Percentiles rank a stretch among this genome's conserved stretches.
phyloP scores from a whole-genome alignment of 2,888 invertebrate species.

The Machimus rusticus region DNA sequence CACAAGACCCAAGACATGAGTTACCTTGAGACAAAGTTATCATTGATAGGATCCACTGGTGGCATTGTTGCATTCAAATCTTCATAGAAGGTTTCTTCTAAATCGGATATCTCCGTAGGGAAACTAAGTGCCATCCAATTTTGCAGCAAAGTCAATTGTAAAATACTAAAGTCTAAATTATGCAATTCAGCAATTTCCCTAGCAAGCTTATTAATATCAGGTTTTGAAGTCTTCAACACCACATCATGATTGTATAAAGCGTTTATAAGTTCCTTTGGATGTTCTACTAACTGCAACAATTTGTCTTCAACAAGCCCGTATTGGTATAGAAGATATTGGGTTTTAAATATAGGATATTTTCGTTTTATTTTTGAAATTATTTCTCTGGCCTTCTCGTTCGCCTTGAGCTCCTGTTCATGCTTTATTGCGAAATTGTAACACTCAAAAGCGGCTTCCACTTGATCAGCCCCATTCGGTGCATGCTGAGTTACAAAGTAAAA shows the following conservation, averaged over 20 bases:
- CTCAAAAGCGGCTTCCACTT: constrained; percentile 61
- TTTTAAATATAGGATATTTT: constrained; percentile 61
- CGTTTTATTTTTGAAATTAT: constrained; percentile 58
- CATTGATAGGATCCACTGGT: constrained; percentile 50
- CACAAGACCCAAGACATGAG: background rate
- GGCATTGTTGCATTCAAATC: constrained; percentile 50
- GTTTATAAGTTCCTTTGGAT: constrained; percentile 58
- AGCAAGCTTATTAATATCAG: constrained; percentile 59
- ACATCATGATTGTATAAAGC: constrained; percentile 58
- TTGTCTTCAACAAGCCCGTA: constrained; percentile 60
- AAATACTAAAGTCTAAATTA: constrained; percentile 54
- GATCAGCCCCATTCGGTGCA: constrained; percentile 61
- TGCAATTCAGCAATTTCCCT: constrained; percentile 58
- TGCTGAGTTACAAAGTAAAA: constrained; percentile 61
- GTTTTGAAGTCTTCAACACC: constrained; percentile 57
- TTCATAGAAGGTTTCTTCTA: constrained; percentile 61
- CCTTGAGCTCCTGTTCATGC: constrained; percentile 52
- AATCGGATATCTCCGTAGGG: constrained; percentile 52
- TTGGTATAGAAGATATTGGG: constrained; percentile 59
- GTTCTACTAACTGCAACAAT: constrained; percentile 57
- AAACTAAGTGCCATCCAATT: constrained; percentile 58
- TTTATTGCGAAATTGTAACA: constrained; percentile 59
- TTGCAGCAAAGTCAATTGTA: constrained; percentile 59
- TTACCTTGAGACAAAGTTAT: constrained; percentile 57
- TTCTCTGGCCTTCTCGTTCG: constrained; percentile 51